A percentile compares a stretch with the other conserved stretches of the same genome.
Conservation (phyloP, 2,888 invertebrate genomes). For the Phragmatobia fuliginosa region DNA sequence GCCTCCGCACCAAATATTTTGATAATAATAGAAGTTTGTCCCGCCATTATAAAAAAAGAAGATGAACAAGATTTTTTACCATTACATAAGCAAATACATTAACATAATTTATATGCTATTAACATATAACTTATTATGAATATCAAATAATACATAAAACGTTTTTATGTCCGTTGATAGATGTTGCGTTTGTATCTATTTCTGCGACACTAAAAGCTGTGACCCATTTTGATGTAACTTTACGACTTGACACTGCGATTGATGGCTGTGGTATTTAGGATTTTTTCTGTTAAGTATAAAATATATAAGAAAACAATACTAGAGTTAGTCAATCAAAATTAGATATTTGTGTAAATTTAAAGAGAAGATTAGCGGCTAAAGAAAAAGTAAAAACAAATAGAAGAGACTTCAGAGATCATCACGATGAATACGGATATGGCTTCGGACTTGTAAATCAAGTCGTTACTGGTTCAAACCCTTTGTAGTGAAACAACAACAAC, state of each 20-base stretch:
- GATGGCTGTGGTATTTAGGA: constrained; percentile 20
- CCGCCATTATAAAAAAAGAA: constrained; percentile 15
- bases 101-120: constrained; percentile 49
- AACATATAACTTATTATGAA: constrained; percentile 54
- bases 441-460: no score
- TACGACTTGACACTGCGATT: constrained; percentile 25
- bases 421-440: no score
- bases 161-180: constrained; percentile 47
- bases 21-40: neutral
- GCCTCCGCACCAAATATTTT: no score
- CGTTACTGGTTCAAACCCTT: no score
- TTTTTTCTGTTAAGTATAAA: constrained; percentile 9
- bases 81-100: constrained; percentile 41
- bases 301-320: neutral
- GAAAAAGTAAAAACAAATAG: no score
- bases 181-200: constrained; percentile 29
- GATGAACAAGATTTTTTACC: constrained; percentile 17
- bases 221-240: constrained; percentile 39
- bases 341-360: no score
- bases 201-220: constrained; percentile 39
- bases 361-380: no score
- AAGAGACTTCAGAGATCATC: no score
- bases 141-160: constrained; percentile 52
- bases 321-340: no score
- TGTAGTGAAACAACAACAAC: no score